Evolutionary conservation across 1,140 invertebrate species (phyloP).

Genomic region (Drosophila neocordata): DNA sequence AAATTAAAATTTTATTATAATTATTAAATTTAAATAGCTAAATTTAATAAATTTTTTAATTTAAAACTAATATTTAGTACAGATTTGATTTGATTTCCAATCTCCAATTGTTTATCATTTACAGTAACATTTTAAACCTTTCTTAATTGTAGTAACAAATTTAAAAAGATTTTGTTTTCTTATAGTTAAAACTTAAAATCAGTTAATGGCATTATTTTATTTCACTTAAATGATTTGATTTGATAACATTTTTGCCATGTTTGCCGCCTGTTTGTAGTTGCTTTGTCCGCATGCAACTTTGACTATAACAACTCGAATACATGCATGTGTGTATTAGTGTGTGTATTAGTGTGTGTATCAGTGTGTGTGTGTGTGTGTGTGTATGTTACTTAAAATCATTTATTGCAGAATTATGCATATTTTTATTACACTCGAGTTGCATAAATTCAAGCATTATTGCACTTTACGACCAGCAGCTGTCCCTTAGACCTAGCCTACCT

Average conservation of each 20-base stretch:
- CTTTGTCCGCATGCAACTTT: slow-evolving; percentile 31
- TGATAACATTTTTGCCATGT: neutral
- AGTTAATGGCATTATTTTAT: neutral
- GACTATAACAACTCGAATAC: slow-evolving; percentile 30
- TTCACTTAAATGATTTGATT: neutral
- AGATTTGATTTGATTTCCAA: too few relatives aligned
- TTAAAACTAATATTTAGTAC: too few relatives aligned
- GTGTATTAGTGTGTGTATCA: slow-evolving; percentile 27
- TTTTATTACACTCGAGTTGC: slow-evolving; percentile 78
- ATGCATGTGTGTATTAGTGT: slow-evolving; percentile 5
- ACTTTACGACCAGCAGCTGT: slow-evolving; percentile 76
- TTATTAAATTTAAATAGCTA: too few relatives aligned
- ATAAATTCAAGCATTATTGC: slow-evolving; percentile 80
- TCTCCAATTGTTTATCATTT: too few relatives aligned
- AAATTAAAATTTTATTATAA: too few relatives aligned
- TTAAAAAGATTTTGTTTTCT: too few relatives aligned
- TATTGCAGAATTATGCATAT: slow-evolving; percentile 79
- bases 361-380: slow-evolving; percentile 30
- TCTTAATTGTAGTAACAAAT: too few relatives aligned
- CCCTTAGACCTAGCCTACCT: slow-evolving; percentile 34
- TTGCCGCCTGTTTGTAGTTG: slow-evolving; percentile 58
- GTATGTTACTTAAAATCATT: slow-evolving; percentile 75
- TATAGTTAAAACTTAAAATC: too few relatives aligned
- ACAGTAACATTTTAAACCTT: neutral
- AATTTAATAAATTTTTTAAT: too few relatives aligned